Conservation (phyloP, 2,797 vertebrate species). For the Poecilia wingei region DNA sequence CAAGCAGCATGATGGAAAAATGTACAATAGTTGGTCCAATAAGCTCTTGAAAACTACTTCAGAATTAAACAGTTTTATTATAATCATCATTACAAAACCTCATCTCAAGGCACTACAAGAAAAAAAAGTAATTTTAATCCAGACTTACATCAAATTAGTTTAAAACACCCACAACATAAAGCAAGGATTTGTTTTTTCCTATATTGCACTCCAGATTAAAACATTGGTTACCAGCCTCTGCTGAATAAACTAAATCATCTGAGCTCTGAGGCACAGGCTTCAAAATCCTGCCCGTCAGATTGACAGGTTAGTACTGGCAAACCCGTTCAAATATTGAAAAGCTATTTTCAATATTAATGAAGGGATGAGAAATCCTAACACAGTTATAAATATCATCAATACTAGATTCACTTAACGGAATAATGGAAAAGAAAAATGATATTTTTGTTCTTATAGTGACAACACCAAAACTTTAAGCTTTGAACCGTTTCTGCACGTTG, state of each 20-base stretch:
- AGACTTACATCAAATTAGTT: background rate
- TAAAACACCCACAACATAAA: background rate
- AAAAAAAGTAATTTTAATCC: background rate
- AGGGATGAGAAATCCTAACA: slow-evolving; percentile 1
- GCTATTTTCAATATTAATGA: background rate
- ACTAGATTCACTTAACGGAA: background rate
- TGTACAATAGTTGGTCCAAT: background rate
- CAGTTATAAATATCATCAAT: slow-evolving; percentile 1
- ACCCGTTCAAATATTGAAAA: background rate
- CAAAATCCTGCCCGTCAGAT: background rate
- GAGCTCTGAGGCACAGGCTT: background rate
- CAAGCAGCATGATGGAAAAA: background rate
- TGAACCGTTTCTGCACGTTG: background rate
- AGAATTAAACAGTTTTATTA: slow-evolving; percentile 8
- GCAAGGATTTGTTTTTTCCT: background rate
- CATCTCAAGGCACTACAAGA: background rate
- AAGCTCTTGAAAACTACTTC: background rate
- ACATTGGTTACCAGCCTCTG: background rate
- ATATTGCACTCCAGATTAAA: background rate
- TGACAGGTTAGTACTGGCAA: background rate
- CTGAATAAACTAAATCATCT: background rate
- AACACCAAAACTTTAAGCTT: background rate
- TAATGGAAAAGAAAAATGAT: background rate
- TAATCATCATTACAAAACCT: background rate
- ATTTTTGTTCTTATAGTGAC: background rate